Conservation (phyloP, 2,113 vertebrate genomes). For the Pseudolaguvia tuberculata region DNA sequence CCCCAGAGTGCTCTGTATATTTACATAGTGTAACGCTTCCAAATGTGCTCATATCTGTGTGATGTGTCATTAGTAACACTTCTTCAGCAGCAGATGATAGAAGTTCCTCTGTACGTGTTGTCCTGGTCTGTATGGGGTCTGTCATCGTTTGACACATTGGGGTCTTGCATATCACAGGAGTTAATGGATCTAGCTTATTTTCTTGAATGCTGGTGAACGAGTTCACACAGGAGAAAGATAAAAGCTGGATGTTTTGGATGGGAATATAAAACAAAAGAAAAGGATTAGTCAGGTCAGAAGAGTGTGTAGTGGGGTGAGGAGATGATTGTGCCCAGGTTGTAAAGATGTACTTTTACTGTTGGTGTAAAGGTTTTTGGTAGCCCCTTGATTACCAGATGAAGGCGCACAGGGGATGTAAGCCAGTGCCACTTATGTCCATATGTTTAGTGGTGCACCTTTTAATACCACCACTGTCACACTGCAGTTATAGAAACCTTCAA, state of each 20-base stretch:
- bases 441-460: too few relatives aligned
- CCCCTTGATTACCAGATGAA: constrained; percentile 71
- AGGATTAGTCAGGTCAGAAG: constrained; percentile 29
- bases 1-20: constrained; percentile 12
- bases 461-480: too few relatives aligned
- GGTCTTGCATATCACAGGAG: constrained; percentile 67
- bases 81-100: constrained; percentile 57
- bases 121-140: constrained; percentile 66
- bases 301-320: not conserved
- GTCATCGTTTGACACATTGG: constrained; percentile 66
- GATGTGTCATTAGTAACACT: constrained; percentile 52
- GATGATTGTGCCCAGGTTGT: constrained; percentile 33
- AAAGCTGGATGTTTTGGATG: constrained; percentile 46
- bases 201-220: constrained; percentile 58
- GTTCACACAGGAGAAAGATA: constrained; percentile 56
- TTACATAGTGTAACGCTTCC: constrained; percentile 21
- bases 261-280: constrained; percentile 45
- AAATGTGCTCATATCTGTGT: constrained; percentile 6
- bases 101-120: constrained; percentile 59
- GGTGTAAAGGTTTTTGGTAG: constrained; percentile 71
- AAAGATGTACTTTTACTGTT: constrained; percentile 68
- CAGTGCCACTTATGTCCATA: not conserved
- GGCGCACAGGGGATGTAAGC: constrained; percentile 42
- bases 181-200: constrained; percentile 63
- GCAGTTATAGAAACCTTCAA: too few relatives aligned